Evolutionary conservation across 2,113 vertebrate species (phyloP).

Genomic region (Pseudorhombus dupliciocellatus): DNA sequence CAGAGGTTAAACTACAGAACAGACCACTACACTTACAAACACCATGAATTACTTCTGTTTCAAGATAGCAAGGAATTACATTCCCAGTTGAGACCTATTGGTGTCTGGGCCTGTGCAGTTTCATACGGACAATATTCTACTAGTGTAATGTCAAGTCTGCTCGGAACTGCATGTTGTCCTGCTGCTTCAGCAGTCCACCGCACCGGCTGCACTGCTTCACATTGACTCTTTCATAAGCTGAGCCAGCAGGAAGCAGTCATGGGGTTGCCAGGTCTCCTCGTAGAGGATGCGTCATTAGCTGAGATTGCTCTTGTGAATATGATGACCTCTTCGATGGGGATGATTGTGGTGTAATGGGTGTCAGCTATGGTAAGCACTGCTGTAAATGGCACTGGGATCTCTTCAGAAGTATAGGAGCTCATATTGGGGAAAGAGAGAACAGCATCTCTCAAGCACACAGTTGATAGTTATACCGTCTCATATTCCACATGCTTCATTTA

Average conservation of each 20-base stretch:
- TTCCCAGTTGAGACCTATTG: neutral
- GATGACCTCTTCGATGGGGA: conserved; percentile 47
- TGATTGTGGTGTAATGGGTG: conserved; percentile 53
- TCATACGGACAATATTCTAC: conserved; percentile 4
- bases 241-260: conserved; percentile 54
- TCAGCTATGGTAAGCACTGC: conserved; percentile 7
- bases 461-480: too few species aligned
- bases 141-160: conserved; percentile 15
- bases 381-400: conserved; percentile 10
- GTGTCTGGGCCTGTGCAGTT: conserved; percentile 21
- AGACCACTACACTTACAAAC: conserved; percentile 6
- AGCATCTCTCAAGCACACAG: too few species aligned
- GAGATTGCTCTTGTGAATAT: conserved; percentile 50
- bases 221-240: conserved; percentile 51
- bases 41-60: neutral
- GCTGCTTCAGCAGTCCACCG: conserved; percentile 35
- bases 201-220: conserved; percentile 30
- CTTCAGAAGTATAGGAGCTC: conserved; percentile 15
- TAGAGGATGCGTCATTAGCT: conserved; percentile 53
- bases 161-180: too few species aligned
- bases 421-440: neutral
- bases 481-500: neutral
- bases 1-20: neutral
- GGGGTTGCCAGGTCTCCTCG: conserved; percentile 43
- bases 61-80: neutral